Evolutionary conservation across 1,140 invertebrate species (phyloP).

Genomic region (Globodera rostochiensis): DNA sequence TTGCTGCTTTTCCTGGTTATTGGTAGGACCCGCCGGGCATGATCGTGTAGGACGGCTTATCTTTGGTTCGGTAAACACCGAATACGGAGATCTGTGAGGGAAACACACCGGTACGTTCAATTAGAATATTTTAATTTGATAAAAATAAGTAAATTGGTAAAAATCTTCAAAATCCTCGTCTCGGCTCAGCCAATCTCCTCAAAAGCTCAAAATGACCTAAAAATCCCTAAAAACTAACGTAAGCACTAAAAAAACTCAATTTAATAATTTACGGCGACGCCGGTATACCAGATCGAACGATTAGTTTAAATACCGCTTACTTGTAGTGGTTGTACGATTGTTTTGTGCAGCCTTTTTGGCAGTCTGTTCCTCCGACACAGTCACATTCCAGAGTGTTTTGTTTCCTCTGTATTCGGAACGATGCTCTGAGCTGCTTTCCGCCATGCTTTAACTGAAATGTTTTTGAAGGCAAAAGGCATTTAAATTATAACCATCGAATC

Average conservation of each 20-base stretch:
- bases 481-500: background rate
- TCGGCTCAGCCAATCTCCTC: too few relatives aligned
- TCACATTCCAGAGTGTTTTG: background rate
- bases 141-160: too few relatives aligned
- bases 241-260: background rate
- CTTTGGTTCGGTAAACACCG: background rate
- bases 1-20: background rate
- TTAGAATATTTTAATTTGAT: background rate
- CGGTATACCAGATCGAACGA: too few relatives aligned
- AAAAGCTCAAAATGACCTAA: too few relatives aligned
- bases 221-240: background rate
- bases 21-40: background rate
- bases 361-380: background rate
- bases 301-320: background rate
- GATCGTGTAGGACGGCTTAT: background rate
- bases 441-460: background rate
- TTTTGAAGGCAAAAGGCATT: background rate
- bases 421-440: background rate
- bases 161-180: too few relatives aligned
- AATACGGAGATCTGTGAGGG: background rate
- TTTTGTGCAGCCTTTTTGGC: background rate
- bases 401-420: constrained; percentile 3
- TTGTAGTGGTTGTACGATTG: background rate
- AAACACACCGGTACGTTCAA: background rate
- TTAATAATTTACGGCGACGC: too few relatives aligned